These are phyloP conservation scores for Geococcyx californianus DNA, from an alignment of 2,113 vertebrate genomes.

Conservation along the genomic window DNA sequence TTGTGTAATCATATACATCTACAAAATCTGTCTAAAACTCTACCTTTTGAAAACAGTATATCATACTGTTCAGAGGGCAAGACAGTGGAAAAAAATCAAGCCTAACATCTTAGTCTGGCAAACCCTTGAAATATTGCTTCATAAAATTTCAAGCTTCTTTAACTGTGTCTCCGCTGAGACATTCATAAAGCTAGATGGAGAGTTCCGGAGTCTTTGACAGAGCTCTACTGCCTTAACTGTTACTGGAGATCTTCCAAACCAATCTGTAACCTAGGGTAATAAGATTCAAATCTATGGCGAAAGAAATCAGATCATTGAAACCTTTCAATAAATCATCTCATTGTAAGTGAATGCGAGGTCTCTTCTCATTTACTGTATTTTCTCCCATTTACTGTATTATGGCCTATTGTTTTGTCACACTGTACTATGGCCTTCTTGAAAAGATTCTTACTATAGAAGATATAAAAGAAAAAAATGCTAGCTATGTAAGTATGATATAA, in stretches of 20 bases:
- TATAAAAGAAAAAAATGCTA: neutral
- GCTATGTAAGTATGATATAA: neutral
- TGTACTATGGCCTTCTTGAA: neutral
- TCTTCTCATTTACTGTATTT: neutral
- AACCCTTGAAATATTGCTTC: neutral
- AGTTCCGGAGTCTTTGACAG: neutral
- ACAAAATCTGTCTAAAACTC: neutral
- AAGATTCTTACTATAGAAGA: neutral
- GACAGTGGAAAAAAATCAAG: neutral
- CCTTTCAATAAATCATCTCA: neutral
- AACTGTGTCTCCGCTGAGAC: neutral
- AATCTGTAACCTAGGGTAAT: neutral
- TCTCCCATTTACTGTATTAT: neutral
- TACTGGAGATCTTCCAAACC: neutral
- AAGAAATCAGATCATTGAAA: neutral
- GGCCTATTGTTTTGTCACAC: neutral
- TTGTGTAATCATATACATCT: neutral
- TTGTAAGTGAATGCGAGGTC: neutral
- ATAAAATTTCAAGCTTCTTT: conserved; percentile 1
- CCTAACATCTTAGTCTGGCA: neutral
- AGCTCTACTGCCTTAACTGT: neutral
- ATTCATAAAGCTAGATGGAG: neutral
- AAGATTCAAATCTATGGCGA: neutral
- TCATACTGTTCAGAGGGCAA: neutral
- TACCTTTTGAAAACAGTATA: neutral